Evolutionary conservation across 2,113 vertebrate genomes (phyloP), one percentile per base, ranked within the genome.

Genomic region (Callipepla squamata): DNA sequence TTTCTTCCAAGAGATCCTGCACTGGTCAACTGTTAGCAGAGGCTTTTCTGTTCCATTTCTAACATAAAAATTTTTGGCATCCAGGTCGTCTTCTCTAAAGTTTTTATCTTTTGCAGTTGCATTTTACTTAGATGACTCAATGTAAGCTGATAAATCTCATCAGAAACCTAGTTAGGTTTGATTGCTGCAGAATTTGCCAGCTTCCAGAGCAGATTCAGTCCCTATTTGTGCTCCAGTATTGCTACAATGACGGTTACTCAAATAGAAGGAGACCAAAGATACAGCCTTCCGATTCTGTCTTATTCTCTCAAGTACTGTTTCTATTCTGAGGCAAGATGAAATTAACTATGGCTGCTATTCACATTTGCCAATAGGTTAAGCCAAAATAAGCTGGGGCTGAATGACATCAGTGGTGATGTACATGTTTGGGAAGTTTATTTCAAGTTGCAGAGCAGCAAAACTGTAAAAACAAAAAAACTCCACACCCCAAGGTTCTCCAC

Each of bases 271-370:
- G 47, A 72, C 80, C 34, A 90, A 70, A 83, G 57, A 75, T 87
- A 91, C 85, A 65, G 32, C 17, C 19, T 47, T 38, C 76, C 19
- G 44, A 74, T 89, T 82, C 89, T 73, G 53, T 58, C 4, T 69
- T 92, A 87, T 95, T 89, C 57, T 67, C 20, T 44, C 47, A 83
- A 84, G 65, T 45, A 69, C 8, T 78, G 76, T 74, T 96, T 92
- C 72, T 93, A 73, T 92, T 94, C 80, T 11, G 38, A 92, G 59
- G 36, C 61, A 84, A 83, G 34, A 15, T 75, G 89, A 89, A 93
- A 85, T 85, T 51, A 95, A 93, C 89, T 70, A 87, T 21, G 69
- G 91, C 40, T 86, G 55, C 66, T 76, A 50, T 21, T 92, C 84
- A 74, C 8, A 1, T 57, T 18, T 91, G 85, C 84, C 74, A 84